These are phyloP conservation scores for Aphelenchoides bicaudatus DNA, from an alignment of 2,888 invertebrate species.

Conservation along the genomic window DNA sequence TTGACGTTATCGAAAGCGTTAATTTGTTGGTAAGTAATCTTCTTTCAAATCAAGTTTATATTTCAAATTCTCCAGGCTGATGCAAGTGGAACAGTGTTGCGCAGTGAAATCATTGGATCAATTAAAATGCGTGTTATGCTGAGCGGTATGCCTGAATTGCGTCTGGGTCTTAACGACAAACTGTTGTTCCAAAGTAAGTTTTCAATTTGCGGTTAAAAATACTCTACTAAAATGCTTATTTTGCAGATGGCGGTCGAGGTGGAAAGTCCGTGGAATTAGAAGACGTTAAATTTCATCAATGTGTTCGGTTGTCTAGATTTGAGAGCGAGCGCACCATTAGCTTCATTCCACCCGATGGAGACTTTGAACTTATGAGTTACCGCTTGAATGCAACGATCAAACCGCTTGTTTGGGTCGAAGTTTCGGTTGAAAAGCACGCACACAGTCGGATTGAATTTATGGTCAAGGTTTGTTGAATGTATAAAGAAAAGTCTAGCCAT, in stretches of 20 bases:
- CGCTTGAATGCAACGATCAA: conserved; percentile 92
- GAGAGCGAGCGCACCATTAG: conserved; percentile 88
- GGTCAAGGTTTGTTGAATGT: conserved; percentile 72
- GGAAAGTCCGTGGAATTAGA: conserved; percentile 96
- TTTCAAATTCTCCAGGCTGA: conserved; percentile 68
- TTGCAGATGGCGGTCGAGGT: conserved; percentile 13
- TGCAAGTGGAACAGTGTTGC: conserved; percentile 89
- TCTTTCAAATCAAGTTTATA: not conserved
- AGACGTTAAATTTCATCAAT: conserved; percentile 98
- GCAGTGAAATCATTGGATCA: conserved; percentile 95
- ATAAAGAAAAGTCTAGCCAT: not conserved
- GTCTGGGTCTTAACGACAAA: conserved; percentile 93
- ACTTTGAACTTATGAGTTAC: conserved; percentile 97
- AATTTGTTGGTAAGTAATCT: conserved; percentile 72
- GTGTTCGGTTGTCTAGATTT: conserved; percentile 89
- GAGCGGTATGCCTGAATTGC: conserved; percentile 95
- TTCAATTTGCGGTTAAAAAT: conserved; percentile 10
- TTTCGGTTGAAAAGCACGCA: conserved; percentile 91
- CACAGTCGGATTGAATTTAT: conserved; percentile 97
- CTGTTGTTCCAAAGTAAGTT: conserved; percentile 75
- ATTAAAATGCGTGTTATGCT: conserved; percentile 97
- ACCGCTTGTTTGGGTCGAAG: conserved; percentile 97
- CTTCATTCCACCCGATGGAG: conserved; percentile 97
- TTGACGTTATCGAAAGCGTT: conserved; percentile 97
- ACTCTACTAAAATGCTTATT: not conserved